Conservation (phyloP, 2,888 invertebrate genomes). For the Empis livida region DNA sequence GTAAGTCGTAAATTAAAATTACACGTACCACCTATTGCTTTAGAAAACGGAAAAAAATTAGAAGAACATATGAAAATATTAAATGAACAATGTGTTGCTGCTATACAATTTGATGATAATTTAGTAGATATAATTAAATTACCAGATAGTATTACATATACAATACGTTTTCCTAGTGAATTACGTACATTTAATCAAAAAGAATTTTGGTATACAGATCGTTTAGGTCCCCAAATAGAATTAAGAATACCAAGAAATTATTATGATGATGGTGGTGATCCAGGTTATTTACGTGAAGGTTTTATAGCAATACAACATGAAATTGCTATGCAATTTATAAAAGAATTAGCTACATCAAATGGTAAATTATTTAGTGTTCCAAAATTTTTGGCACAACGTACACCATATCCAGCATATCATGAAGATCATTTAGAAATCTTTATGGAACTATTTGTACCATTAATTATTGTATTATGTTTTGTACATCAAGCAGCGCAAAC, state of each 20-base stretch:
- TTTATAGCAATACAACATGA: conserved; percentile 52
- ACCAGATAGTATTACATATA: conserved; percentile 39
- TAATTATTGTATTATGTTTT: conserved; percentile 64
- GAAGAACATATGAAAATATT: conserved; percentile 40
- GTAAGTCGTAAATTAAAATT: neutral
- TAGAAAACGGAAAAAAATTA: conserved; percentile 39
- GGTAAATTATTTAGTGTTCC: conserved; percentile 1
- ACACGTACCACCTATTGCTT: neutral
- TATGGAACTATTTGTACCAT: conserved; percentile 50
- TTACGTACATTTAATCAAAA: conserved; percentile 31
- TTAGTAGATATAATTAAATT: conserved; percentile 38
- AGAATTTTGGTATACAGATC: neutral
- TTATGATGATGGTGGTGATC: conserved; percentile 41
- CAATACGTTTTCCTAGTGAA: conserved; percentile 51
- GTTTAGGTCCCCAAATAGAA: conserved; percentile 39
- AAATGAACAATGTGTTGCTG: conserved; percentile 30
- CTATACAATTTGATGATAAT: conserved; percentile 45
- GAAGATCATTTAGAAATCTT: conserved; percentile 52
- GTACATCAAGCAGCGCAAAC: conserved; percentile 64
- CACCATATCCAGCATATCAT: conserved; percentile 54
- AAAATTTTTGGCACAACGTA: conserved; percentile 35
- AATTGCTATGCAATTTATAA: conserved; percentile 36
- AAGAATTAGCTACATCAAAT: neutral
- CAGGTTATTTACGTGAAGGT: conserved; percentile 45
- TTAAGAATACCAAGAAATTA: conserved; percentile 49